A percentile compares a stretch with the other conserved stretches of the same genome.
These are phyloP conservation scores for Solenopsis invicta DNA, from an alignment of 1,140 invertebrate species.

Conservation along the genomic window DNA sequence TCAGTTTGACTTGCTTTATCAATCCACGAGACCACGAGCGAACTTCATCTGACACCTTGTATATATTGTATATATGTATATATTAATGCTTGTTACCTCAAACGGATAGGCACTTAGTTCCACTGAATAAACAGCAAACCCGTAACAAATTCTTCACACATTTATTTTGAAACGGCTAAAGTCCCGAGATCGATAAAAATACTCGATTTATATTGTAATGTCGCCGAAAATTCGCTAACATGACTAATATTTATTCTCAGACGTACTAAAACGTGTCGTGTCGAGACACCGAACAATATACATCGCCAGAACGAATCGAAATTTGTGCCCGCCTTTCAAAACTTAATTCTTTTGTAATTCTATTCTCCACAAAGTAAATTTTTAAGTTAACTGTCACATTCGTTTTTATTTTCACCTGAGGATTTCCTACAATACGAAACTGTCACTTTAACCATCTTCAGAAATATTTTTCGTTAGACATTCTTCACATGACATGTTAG, in stretches of 20 bases:
- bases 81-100: conserved; percentile 25
- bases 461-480: background rate
- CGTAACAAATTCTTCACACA: background rate
- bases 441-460: background rate
- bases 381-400: too few relatives aligned
- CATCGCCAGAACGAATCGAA: background rate
- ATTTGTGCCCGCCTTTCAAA: too few relatives aligned
- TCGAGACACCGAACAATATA: too few relatives aligned
- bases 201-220: conserved; percentile 14
- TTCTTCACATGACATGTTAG: background rate
- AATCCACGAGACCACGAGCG: too few relatives aligned
- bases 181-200: conserved; percentile 4
- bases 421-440: background rate
- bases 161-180: conserved; percentile 13
- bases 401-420: too few relatives aligned
- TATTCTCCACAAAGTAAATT: too few relatives aligned
- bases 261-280: background rate
- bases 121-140: background rate
- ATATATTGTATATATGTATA: too few relatives aligned
- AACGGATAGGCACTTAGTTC: conserved; percentile 8
- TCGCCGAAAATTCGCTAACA: conserved; percentile 6
- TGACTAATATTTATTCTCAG: background rate
- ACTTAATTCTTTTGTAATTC: background rate
- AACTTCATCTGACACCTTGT: too few relatives aligned
- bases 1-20: too few relatives aligned